Evolutionary conservation across 2,113 vertebrate genomes (phyloP).

Genomic region (Amblyopsis rosae): DNA sequence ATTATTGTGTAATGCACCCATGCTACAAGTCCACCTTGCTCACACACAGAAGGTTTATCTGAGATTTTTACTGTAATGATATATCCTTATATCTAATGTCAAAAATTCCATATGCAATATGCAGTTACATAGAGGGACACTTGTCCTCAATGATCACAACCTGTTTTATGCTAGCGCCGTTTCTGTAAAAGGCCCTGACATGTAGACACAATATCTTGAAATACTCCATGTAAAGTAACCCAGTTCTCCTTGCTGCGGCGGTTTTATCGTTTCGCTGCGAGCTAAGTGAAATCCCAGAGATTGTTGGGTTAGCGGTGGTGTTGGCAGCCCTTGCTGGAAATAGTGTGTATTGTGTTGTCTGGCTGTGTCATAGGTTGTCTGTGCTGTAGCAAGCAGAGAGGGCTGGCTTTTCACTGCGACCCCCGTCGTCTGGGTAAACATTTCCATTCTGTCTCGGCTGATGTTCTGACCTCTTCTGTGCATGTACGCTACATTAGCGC

Average conservation of each 20-base stretch:
- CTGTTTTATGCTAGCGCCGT: neutral
- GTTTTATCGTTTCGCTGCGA: constrained; percentile 35
- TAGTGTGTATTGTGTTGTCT: constrained; percentile 63
- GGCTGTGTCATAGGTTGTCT: constrained; percentile 54
- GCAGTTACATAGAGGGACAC: neutral
- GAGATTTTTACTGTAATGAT: neutral
- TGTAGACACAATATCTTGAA: constrained; percentile 1
- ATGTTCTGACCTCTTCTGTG: constrained; percentile 21
- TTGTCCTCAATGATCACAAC: constrained; percentile 16
- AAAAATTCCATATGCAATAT: neutral
- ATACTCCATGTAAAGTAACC: constrained; percentile 27
- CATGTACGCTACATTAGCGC: constrained; percentile 12
- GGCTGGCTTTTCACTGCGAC: constrained; percentile 42
- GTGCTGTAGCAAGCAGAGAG: constrained; percentile 31
- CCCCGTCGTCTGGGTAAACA: constrained; percentile 59
- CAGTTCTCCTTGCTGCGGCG: constrained; percentile 17
- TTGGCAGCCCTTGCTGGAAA: constrained; percentile 64
- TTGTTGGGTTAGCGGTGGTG: constrained; percentile 47
- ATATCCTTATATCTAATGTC: constrained; percentile 10
- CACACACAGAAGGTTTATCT: constrained; percentile 39
- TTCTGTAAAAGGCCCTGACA: constrained; percentile 5
- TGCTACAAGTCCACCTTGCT: constrained; percentile 44
- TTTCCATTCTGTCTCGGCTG: constrained; percentile 56
- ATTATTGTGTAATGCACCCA: constrained; percentile 4
- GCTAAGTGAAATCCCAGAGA: constrained; percentile 68